phyloP scores from a whole-genome alignment of 2,113 vertebrate genomes.

The Alligator sinensis region DNA sequence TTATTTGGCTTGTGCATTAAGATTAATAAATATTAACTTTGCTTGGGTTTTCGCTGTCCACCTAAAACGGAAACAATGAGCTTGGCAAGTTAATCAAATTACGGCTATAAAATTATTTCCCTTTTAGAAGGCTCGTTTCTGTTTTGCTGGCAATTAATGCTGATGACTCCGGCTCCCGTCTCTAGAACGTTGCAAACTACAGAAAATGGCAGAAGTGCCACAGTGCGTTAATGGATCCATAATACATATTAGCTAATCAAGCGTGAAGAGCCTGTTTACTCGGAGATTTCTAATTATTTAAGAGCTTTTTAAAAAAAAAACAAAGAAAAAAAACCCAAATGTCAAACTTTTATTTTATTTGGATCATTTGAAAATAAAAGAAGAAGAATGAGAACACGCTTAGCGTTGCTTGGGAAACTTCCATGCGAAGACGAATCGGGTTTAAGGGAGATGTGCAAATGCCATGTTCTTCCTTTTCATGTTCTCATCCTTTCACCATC shows the following conservation, averaged over 20 bases:
- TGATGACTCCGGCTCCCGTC: constrained; percentile 72
- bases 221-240: constrained; percentile 77
- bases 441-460: neutral
- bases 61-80: constrained; percentile 76
- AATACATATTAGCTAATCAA: constrained; percentile 80
- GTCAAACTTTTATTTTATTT: constrained; percentile 37
- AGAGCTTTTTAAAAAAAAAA: constrained; percentile 75
- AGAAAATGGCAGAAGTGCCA: constrained; percentile 68
- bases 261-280: constrained; percentile 80
- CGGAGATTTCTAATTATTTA: constrained; percentile 77
- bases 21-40: constrained; percentile 80
- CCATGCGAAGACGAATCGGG: neutral
- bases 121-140: constrained; percentile 79
- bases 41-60: constrained; percentile 65
- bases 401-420: neutral
- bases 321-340: neutral
- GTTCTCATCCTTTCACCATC: constrained; percentile 25
- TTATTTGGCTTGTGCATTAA: constrained; percentile 60
- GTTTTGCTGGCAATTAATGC: constrained; percentile 82
- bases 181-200: constrained; percentile 68
- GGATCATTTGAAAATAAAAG: neutral
- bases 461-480: neutral
- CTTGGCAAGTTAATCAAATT: constrained; percentile 82
- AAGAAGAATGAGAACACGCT: rapidly evolving
- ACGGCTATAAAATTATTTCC: constrained; percentile 78